Evolutionary conservation across 2,797 vertebrate genomes (phyloP), one percentile per base, ranked within the genome.

Genomic region (Tolypeutes matacus): DNA sequence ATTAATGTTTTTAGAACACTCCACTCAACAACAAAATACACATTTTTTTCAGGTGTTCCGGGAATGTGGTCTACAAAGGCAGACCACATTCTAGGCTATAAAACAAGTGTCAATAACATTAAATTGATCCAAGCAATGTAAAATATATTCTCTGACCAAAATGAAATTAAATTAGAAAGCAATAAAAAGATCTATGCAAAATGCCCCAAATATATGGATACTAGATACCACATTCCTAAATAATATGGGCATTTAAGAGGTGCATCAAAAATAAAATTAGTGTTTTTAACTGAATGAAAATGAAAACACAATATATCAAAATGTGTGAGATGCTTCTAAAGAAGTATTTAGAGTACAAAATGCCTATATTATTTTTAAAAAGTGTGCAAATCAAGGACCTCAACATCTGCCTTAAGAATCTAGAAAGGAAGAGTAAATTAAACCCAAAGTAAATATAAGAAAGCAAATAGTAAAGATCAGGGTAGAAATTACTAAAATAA

Each of bases 201-300:
- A 86, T 72, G 8, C 12, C 25, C 25, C 80, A 86, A 56, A 65
- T 91, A 72, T 77, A 53, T 81, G 10, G 34, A 72, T 53, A 83
- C 21, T 70, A 86, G 62, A 23, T 73, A 77, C 6, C 12, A 36
- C 34, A 86, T 70, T 93, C 75, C 70, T 83, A 95, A 93, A 84
- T 53, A 83, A 65, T 4, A 65, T 42, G 78, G 29, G 27, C 10
- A 69, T 82, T 4, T 51, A 83, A 95, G 14, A 77, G 17, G 18
- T 39, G 46, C 89, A 76, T 7, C 8, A 49, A 92, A 94, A 93
- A 36, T 46, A 13, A 89, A 86, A 83, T 78, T 42, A 65, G 23
- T 80, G 27, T 73, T 88, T 15, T 62, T 9, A 90, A 60, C 25
- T 77, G 21, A 62, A 76, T 70, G n/a, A 86, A 91, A 92, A 87